Evolutionary conservation across 1,140 invertebrate species (phyloP).

Genomic region (Bathynomus jamesi): DNA sequence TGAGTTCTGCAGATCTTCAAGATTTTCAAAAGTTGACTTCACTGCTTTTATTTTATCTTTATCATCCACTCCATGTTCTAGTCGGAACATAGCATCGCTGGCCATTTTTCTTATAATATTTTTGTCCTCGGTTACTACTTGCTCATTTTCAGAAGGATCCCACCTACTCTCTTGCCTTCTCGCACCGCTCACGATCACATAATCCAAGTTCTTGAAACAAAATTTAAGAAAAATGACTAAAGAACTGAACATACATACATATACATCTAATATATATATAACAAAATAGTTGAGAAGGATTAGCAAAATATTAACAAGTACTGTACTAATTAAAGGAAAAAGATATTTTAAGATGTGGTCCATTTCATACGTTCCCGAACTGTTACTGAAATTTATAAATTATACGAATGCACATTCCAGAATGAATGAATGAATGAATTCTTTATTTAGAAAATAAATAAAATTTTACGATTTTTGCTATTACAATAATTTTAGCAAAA

Average conservation of each 20-base stretch:
- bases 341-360: no score
- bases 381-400: no score
- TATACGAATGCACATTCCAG: no score
- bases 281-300: no score
- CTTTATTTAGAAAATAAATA: no score
- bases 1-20: constrained; percentile 67
- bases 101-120: constrained; percentile 75
- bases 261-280: background rate
- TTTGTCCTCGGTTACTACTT: constrained; percentile 81
- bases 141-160: constrained; percentile 94
- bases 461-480: no score
- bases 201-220: constrained; percentile 76
- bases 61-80: constrained; percentile 85
- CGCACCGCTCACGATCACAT: constrained; percentile 89
- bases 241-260: background rate
- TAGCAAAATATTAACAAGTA: no score
- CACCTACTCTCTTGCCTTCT: constrained; percentile 93
- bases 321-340: no score
- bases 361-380: no score
- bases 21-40: constrained; percentile 60
- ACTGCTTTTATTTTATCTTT: constrained; percentile 59
- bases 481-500: no score
- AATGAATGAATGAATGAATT: no score
- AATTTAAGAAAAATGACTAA: background rate
- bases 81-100: constrained; percentile 90